phyloP scores from a whole-genome alignment of 2,113 vertebrate genomes.

The Phalacrocorax brasilianus region DNA sequence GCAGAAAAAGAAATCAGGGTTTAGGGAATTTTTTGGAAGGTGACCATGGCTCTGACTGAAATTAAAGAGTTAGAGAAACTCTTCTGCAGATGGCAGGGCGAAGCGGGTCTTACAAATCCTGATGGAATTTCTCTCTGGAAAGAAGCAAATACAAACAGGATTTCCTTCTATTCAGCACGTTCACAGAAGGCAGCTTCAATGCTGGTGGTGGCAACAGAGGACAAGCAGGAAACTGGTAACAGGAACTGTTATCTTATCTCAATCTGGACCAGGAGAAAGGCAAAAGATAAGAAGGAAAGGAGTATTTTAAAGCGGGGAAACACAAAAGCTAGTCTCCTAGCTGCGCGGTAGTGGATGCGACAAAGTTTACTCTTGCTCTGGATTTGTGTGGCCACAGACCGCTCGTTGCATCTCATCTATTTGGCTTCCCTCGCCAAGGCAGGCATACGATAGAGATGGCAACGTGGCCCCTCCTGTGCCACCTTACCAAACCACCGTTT shows the following conservation, averaged over 20 bases:
- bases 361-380: not conserved
- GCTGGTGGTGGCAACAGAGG: not conserved
- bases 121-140: not conserved
- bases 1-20: not conserved
- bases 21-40: not conserved
- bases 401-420: too few relatives aligned
- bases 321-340: not conserved
- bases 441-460: accelerated
- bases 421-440: not conserved
- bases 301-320: not conserved
- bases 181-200: not conserved
- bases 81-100: not conserved
- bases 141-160: not conserved
- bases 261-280: not conserved
- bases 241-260: not conserved
- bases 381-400: not conserved
- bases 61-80: not conserved
- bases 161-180: not conserved
- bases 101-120: accelerated
- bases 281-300: not conserved
- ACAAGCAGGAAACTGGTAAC: not conserved
- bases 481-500: too few relatives aligned
- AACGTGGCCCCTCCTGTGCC: not conserved
- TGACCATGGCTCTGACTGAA: not conserved
- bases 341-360: accelerated